Base-by-base conservation (phyloP, 2,888 invertebrate species). In the Celastrina argiolus region DNA sequence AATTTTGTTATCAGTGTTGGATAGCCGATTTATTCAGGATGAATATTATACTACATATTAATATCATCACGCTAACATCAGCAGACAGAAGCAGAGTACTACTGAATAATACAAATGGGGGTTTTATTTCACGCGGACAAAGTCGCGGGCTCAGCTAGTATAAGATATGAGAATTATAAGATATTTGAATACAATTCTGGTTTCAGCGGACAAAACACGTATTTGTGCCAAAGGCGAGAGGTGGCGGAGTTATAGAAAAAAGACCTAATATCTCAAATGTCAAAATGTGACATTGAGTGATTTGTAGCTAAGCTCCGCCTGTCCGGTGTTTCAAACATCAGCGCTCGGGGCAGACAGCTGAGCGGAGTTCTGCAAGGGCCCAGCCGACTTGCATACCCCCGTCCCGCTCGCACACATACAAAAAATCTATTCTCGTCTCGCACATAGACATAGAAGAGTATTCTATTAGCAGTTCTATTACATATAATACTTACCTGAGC, bases 301-400 rank as follows among this genome's bases (percentile, higher is more conserved):
- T 92, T 92, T 92, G 92, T 91, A 86, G 91, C 89, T 91, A 90
- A 90, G 92, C 92, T 88, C 92, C 92, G 91, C 92, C 92, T 91
- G 92, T 92, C 92, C 91, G 87, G 89, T 87, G 92, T 92, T 92
- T 91, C 91, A 92, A 92, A 91, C 92, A 91, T 91, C 91, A 91
- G 88, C 88, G 90, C 87, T 83, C 82, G 79, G 83, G 80, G 85
- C 85, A 88, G 90, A 90, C 90, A 91, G 90, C 90, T 91, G 89
- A 90, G 88, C 85, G 84, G 83, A 87, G 88, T 87, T 85, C 83
- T 81, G 81, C 80, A 81, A 79, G 80, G 84, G 81, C 85, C 87
- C 80, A 82, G 83, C 81, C 75, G 82, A 82, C 80, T 77, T 81
- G 83, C 84, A 85, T 87, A 83, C 81, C 73, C 74, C 81, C 75